A percentile compares a stretch with the other conserved stretches of the same genome.
These are phyloP conservation scores for Otis tarda DNA, from an alignment of 2,113 vertebrate species.

Conservation along the genomic window DNA sequence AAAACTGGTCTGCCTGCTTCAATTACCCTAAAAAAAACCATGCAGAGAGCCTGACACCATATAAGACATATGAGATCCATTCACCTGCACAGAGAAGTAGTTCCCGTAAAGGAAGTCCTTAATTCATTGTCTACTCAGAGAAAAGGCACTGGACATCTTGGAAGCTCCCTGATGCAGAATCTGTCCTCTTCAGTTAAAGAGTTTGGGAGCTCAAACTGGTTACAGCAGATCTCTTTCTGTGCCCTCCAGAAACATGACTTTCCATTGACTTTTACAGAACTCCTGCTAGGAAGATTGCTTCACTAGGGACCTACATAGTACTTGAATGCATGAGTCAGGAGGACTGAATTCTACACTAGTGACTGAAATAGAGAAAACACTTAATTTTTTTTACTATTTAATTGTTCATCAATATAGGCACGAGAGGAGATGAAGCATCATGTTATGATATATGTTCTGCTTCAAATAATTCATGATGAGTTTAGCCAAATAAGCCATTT, in stretches of 20 bases:
- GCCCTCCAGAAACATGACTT: neutral
- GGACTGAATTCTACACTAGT: neutral
- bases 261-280: neutral
- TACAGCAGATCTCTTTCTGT: neutral
- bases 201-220: neutral
- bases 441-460: neutral
- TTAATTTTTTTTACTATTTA: neutral
- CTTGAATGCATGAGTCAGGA: neutral
- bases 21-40: neutral
- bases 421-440: neutral
- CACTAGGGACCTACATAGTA: neutral
- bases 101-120: neutral
- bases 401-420: neutral
- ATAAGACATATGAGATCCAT: neutral
- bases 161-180: neutral
- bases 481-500: neutral
- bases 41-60: neutral
- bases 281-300: neutral
- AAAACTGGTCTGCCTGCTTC: neutral
- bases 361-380: neutral
- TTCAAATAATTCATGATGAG: fast-evolving
- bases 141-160: neutral
- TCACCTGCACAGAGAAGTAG: neutral
- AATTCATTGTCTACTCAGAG: neutral
- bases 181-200: neutral